Evolutionary conservation across 2,888 invertebrate genomes (phyloP), one percentile per base, ranked within the genome.

Genomic region (Neoitamus cyanurus): DNA sequence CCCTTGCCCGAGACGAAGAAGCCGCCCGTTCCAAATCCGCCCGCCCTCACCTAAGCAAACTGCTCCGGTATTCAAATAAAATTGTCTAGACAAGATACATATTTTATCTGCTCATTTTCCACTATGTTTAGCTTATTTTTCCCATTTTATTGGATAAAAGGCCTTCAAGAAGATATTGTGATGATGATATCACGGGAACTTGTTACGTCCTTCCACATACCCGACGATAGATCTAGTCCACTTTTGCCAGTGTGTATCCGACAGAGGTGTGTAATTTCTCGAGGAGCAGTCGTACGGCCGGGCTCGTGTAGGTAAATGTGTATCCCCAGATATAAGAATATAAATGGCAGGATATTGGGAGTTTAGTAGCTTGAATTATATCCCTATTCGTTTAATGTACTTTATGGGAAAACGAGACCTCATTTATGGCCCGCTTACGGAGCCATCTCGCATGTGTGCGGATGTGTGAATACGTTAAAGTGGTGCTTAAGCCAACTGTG

Each of bases 281-380:
- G 25, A 82, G 25, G 20, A 69, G 36, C n/a, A 69, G 25, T 58
- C 69, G 25, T 69, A 20, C 28, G 15, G 31, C 75, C 20, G 37
- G 25, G 25, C 34, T 75, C 80, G 34, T 82, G 69, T 69, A 82
- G 82, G 69, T 68, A 36, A 68, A 25, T 69, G 69, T 82, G 42
- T 69, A 82, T 69, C 15, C 69, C 37, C n/a, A 69, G 82, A 82
- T 82, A 82, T 82, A 82, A 82, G 82, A 69, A 82, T 82, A 82
- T 82, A 82, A 82, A 82, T 82, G 82, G 82, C 82, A 82, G 82
- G 82, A 82, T 82, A 82, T 82, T 82, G 82, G 36, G 82, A 82
- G 82, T 82, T 82, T 82, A 82, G 82, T 82, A 82, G 69, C 82
- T 82, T 82, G 82, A 82, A 82, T 82, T 82, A 82, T 82, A 82